Evolutionary conservation across 2,888 invertebrate species (phyloP).

Genomic region (Scaptomyza tumidula): DNA sequence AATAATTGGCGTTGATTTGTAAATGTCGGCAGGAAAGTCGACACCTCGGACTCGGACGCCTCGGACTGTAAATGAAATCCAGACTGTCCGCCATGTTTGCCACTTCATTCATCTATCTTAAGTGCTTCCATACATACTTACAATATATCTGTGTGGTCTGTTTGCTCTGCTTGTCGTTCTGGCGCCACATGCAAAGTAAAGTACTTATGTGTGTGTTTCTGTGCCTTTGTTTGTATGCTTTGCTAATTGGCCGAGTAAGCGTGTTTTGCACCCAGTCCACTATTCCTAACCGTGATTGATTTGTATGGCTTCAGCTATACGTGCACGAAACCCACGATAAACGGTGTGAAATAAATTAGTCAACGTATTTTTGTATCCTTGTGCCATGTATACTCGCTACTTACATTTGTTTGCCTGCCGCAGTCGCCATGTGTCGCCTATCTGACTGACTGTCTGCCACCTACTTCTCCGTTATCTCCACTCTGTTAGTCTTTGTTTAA

Average conservation of each 20-base stretch:
- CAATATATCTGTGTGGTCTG: conserved; percentile 4
- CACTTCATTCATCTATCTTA: conserved; percentile 79
- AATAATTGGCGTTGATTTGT: conserved; percentile 75
- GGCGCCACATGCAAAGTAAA: conserved; percentile 70
- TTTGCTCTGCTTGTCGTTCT: conserved; percentile 31
- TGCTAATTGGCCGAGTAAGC: conserved; percentile 66
- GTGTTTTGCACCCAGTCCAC: conserved; percentile 6
- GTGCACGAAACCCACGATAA: conserved; percentile 69
- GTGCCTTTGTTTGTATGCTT: conserved; percentile 55
- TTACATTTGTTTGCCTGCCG: conserved; percentile 17
- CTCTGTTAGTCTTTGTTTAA: conserved; percentile 39
- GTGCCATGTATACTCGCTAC: conserved; percentile 4
- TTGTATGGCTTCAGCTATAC: conserved; percentile 70
- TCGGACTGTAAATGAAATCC: conserved; percentile 52
- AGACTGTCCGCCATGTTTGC: conserved; percentile 70
- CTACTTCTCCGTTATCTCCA: no score
- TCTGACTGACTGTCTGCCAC: conserved; percentile 29
- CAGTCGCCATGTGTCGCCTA: conserved; percentile 40
- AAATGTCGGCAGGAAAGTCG: conserved; percentile 64
- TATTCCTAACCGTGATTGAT: conserved; percentile 60
- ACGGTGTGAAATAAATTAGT: conserved; percentile 77
- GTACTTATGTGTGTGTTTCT: conserved; percentile 35
- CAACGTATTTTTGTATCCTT: conserved; percentile 28
- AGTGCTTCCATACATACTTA: conserved; percentile 51
- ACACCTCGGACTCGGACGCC: conserved; percentile 33